A percentile compares a stretch with the other conserved stretches of the same genome.
These are phyloP conservation scores for Pollachius pollachius DNA, from an alignment of 2,113 vertebrate genomes.

Conservation along the genomic window DNA sequence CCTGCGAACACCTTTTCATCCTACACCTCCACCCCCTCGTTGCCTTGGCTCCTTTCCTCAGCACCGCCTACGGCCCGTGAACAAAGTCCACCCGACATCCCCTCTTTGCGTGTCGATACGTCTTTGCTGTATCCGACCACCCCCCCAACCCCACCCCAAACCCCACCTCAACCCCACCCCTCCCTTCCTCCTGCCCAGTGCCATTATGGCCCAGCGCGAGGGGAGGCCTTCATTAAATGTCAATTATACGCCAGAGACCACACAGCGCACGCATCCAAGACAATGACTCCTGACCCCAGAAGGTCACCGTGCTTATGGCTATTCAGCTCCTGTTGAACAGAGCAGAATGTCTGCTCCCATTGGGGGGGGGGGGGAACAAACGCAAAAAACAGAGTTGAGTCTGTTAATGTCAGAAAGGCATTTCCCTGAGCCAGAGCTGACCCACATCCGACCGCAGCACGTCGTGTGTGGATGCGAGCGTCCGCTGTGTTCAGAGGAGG, in stretches of 20 bases:
- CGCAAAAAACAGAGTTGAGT: no score
- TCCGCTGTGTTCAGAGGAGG: no score
- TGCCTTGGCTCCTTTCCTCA: not conserved
- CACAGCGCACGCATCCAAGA: conserved; percentile 64
- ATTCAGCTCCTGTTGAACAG: conserved; percentile 45
- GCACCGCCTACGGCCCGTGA: not conserved
- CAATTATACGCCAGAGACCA: conserved; percentile 77
- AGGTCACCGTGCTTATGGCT: conserved; percentile 70
- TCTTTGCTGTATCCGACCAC: conserved; percentile 10
- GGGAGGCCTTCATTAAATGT: conserved; percentile 78
- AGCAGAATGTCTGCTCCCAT: conserved; percentile 54
- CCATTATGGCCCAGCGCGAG: conserved; percentile 60
- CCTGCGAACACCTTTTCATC: conserved; percentile 7
- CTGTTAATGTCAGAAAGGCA: not conserved
- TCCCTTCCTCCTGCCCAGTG: conserved; percentile 44
- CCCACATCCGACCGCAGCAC: no score
- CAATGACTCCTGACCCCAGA: conserved; percentile 74
- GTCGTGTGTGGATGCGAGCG: no score
- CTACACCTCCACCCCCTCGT: conserved; percentile 11
- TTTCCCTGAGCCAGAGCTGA: no score
- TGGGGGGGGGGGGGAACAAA: not conserved
- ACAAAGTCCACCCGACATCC: not conserved
- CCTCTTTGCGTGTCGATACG: conserved; percentile 19
- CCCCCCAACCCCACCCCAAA: not conserved
- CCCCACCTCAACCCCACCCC: conserved; percentile 28